Evolutionary conservation across 1,140 invertebrate genomes (phyloP).

Genomic region (Caenorhabditis latens): DNA sequence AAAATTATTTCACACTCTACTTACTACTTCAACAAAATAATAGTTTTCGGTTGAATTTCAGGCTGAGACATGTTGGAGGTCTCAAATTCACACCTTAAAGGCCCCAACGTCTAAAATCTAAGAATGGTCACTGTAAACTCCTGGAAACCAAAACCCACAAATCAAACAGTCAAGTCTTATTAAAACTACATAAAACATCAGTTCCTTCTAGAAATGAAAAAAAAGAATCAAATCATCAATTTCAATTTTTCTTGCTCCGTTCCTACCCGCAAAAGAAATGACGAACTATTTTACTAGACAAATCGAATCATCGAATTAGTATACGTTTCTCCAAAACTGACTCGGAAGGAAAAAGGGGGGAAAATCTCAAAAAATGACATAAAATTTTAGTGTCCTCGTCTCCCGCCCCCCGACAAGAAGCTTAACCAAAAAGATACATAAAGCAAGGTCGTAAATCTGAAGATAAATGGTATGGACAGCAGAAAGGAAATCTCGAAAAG

Average conservation of each 20-base stretch:
- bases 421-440: not conserved
- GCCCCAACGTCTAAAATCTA: too few species aligned
- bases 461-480: too few species aligned
- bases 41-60: too few species aligned
- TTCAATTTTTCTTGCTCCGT: too few species aligned
- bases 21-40: too few species aligned
- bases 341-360: not conserved
- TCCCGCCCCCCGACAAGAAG: not conserved
- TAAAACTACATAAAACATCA: not conserved
- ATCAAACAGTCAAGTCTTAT: too few species aligned
- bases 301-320: conserved; percentile 23
- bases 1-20: too few species aligned
- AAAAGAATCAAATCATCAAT: too few species aligned
- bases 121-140: too few species aligned
- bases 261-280: not conserved
- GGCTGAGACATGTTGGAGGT: too few species aligned
- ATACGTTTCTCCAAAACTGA: not conserved
- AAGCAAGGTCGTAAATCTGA: not conserved
- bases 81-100: too few species aligned
- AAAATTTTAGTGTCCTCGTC: conserved; percentile 17
- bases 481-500: not conserved
- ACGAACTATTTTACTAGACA: not conserved
- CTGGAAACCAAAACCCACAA: too few species aligned
- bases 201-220: not conserved
- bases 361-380: conserved; percentile 44